Percentiles rank a stretch among this genome's conserved stretches.
phyloP scores from a whole-genome alignment of 53 echinoderm and acorn worm species.

The Luidia sarsii region DNA sequence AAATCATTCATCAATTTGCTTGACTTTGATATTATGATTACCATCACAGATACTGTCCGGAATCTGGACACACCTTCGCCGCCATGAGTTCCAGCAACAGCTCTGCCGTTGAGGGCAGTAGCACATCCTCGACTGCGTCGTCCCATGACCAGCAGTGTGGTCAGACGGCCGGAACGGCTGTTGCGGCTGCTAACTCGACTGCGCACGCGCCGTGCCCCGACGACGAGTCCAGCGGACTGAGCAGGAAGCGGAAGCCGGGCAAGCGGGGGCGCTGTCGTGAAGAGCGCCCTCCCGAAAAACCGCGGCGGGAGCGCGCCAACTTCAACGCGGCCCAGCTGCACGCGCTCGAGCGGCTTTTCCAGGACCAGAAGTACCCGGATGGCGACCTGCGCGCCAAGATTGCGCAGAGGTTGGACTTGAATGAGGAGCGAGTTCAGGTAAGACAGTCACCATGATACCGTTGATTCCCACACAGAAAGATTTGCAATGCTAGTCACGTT shows the following conservation, averaged over 20 bases:
- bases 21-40: too few relatives aligned
- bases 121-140: background rate
- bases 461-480: too few relatives aligned
- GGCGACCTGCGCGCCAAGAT: constrained; percentile 74
- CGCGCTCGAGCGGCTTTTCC: constrained; percentile 82
- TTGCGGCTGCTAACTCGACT: background rate
- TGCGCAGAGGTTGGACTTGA: constrained; percentile 77
- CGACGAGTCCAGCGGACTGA: too few relatives aligned
- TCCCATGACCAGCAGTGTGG: too few relatives aligned
- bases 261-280: background rate
- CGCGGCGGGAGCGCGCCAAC: constrained; percentile 74
- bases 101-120: constrained; percentile 25
- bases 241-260: constrained; percentile 33
- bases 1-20: too few relatives aligned
- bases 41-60: too few relatives aligned
- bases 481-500: too few relatives aligned
- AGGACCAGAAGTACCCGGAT: constrained; percentile 85
- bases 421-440: constrained; percentile 88
- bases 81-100: constrained; percentile 21
- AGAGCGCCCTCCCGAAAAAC: constrained; percentile 12
- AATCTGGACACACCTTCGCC: background rate
- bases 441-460: too few relatives aligned
- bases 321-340: constrained; percentile 91
- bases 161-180: too few relatives aligned
- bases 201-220: too few relatives aligned